Evolutionary conservation across 2,113 vertebrate genomes (phyloP).

Genomic region (Probosciger aterrimus): DNA sequence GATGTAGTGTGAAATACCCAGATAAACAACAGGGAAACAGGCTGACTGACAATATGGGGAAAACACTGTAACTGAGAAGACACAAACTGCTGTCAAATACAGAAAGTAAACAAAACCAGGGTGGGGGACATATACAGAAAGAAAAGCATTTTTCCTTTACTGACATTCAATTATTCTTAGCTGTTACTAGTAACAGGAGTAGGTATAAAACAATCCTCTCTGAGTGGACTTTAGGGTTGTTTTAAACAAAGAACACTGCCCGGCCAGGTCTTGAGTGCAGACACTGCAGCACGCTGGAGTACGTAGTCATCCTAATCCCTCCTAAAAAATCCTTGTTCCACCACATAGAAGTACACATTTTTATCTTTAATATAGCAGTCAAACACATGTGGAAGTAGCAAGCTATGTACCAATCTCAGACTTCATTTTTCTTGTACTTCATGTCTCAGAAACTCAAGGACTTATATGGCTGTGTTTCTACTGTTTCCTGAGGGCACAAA

Average conservation of each 20-base stretch:
- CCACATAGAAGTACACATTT: not conserved
- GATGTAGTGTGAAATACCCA: not conserved
- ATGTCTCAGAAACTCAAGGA: not conserved
- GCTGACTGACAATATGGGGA: not conserved
- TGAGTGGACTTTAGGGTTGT: not conserved
- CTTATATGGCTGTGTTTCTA: not conserved
- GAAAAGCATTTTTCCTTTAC: not conserved
- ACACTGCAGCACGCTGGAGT: not conserved
- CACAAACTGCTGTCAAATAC: not conserved
- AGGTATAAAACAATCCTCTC: not conserved
- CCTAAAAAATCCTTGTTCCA: not conserved
- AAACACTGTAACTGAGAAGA: not conserved
- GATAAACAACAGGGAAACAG: not conserved
- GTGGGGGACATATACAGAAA: fast-evolving
- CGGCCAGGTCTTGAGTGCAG: not conserved
- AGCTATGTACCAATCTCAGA: not conserved
- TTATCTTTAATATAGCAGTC: not conserved
- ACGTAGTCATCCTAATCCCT: not conserved
- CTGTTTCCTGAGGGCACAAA: not conserved
- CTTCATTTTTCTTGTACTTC: not conserved
- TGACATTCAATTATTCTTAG: not conserved
- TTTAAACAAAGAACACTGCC: not conserved
- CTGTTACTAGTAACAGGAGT: not conserved
- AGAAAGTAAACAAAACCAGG: not conserved
- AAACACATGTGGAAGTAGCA: not conserved